Conservation (phyloP, 2,888 invertebrate genomes). For the Xylota sylvarum region DNA sequence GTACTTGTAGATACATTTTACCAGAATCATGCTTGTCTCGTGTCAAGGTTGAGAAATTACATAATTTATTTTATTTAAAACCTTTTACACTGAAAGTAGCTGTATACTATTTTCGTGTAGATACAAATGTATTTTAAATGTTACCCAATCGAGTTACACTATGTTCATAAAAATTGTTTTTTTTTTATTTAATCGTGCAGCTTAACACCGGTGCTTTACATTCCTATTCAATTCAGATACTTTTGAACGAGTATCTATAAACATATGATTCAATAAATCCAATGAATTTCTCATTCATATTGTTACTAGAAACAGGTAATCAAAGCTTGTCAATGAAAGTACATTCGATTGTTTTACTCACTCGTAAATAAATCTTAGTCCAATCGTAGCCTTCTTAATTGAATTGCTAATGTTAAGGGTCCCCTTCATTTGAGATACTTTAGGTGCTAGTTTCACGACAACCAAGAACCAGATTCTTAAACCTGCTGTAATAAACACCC, state of each 20-base stretch:
- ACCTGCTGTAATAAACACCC: constrained; percentile 18
- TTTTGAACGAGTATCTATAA: no score
- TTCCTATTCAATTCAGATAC: neutral
- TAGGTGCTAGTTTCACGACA: neutral
- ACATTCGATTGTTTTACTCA: no score
- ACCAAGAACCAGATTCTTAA: constrained; percentile 6
- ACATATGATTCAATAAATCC: no score
- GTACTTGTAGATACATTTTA: neutral
- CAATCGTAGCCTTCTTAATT: no score
- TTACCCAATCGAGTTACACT: neutral
- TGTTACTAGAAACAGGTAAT: no score
- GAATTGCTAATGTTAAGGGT: no score
- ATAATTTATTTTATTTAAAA: neutral
- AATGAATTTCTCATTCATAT: no score
- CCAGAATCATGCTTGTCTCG: neutral
- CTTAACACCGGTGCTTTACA: neutral
- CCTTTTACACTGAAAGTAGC: neutral
- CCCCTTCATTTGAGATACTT: no score
- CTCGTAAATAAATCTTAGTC: no score
- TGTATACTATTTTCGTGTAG: neutral
- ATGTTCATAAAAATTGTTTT: neutral
- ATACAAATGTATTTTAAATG: neutral
- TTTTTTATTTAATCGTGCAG: neutral
- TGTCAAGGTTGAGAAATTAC: neutral
- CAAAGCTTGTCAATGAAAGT: no score